Evolutionary conservation across 2,797 vertebrate species (phyloP), one percentile per base, ranked within the genome.

Genomic region (Acanthurus tractus): DNA sequence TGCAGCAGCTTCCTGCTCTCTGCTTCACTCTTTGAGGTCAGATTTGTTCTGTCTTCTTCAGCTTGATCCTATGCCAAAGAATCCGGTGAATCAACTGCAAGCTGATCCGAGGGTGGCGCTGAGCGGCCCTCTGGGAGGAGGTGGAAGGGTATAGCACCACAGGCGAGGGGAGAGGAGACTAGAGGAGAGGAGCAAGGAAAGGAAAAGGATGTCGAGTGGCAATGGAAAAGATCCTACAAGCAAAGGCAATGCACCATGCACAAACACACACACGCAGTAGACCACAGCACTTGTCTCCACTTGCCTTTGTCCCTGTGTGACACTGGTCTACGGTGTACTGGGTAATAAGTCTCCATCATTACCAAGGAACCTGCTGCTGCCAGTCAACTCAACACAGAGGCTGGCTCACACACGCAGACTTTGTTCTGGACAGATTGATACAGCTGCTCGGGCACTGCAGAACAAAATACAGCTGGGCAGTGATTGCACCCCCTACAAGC

Each of bases 101-200:
- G 93, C 50, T 88, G 91, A 96, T 93, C 85, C 65, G 54, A 76
- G 79, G 8, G 75, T 85, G 92, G 84, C 66, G 94, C 86, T 88
- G 84, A 85, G 71, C 22, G 74, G 76, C 76, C 93, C 91, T 89
- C 82, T 88, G 83, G 90, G 93, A 87, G 81, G 87, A 89, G 89
- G 82, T 62, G 88, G 89, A 50, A 87, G 68, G 61, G 68, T 89
- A 50, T n/a, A 82, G 36, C 84, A 84, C 79, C 85, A 85, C 56
- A 74, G 70, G 74, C 8, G 14, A 74, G 44, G 64, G 22, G 38
- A 73, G 40, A 67, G 25, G 45, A 74, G 45, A 56, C 10, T 52
- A 66, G 22, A 63, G 45, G 17, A 20, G 22, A 45, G n/a, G 38
- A 34, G 34, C 54, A 15, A 54, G 40, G 18, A 48, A 49, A 57